Base-by-base conservation (phyloP, 2,113 vertebrate genomes). In the Pongo abelii region DNA sequence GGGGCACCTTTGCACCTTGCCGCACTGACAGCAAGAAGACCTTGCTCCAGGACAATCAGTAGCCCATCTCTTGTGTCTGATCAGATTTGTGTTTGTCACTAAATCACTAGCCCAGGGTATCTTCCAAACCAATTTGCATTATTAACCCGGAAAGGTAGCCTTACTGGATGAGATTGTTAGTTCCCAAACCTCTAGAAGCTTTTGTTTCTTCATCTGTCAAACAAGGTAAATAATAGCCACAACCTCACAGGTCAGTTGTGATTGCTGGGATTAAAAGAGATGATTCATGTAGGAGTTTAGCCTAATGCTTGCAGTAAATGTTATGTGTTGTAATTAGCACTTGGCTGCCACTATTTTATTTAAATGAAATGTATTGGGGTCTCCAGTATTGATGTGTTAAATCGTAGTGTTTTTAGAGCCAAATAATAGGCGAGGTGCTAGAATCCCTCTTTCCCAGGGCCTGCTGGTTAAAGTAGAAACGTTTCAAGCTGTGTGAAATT, bases 261-360 rank as follows among this genome's bases (percentile, higher is more conserved):
- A 90, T 74, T 85, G 6, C 50, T 95, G 64, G 72, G 6, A 93
- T 81, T 85, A 85, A 97, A 86, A 74, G 18, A 92, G 69, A 48
- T 16, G 23, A n/a, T 69, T 84, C 32, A 9, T 35, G 16, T 69
- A n/a, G n/a, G 75, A 87, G 52, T 72, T 89, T 67, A 52, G 40
- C 59, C n/a, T 9, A 87, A 25, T 50, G 67, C 75, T 55, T 91
- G 14, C 20, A 27, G 40, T 80, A 74, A 64, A 46, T 77, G 38
- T 25, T 46, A 50, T 32, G 3, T 84, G 22, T 70, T 89, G 6
- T 85, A 86, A 79, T 85, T 90, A 92, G 30, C 27, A 23, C 64
- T 64, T 57, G 46, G 11, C 35, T 67, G 46, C 20, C 38, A 55
- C 46, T 89, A 1, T 85, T 75, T 75, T 59, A 35, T 78, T 95